Base-by-base conservation (phyloP, 2,888 invertebrate species). In the Digitonthophagus gazella region DNA sequence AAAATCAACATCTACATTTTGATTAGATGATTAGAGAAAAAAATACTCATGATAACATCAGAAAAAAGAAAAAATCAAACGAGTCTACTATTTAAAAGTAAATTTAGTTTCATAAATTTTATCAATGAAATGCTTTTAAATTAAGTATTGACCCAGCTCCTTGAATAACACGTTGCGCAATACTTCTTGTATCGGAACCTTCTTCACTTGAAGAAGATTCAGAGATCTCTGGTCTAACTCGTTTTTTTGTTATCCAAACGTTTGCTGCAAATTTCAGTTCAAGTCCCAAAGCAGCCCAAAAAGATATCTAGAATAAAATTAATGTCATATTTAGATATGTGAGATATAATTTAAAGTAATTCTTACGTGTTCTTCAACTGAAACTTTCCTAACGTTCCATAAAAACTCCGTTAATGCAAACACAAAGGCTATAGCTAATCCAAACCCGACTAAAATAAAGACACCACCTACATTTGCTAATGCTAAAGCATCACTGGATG, bases 391-490 rank as follows among this genome's bases (percentile, higher is more conserved):
- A 0, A 93, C 89, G 79, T 95, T 93, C 89, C 95, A 90, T 18
- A 95, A 82, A 79, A 97, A 96, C 80, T 97, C 96, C 5, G 91
- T 83, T 5, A 95, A 81, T 0, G 94, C 93, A 16, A 96, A 87
- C 0, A 91, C 67, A 65, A 92, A 85, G 0, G 95, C 92, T 16
- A 91, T 80, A 0, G 87, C 79, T 58, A 93, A 89, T 0, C 96
- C 96, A 8, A 88, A 81, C 0, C 91, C 89, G 4, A 97, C 84
- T 2, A 96, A 94, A 28, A 96, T 86, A 80, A 96, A 97, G 56
- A 96, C 94, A 76, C 97, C 96, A 74, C 95, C 95, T 0, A 96
- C 95, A 80, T 97, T 96, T 70, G 90, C 88, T 83, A 97, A 86
- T 67, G 91, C 91, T 56, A 96, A 83, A 11, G 88, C 88, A 4